Evolutionary conservation across 2,797 vertebrate species (phyloP).

Genomic region (Luscinia megarhynchos): DNA sequence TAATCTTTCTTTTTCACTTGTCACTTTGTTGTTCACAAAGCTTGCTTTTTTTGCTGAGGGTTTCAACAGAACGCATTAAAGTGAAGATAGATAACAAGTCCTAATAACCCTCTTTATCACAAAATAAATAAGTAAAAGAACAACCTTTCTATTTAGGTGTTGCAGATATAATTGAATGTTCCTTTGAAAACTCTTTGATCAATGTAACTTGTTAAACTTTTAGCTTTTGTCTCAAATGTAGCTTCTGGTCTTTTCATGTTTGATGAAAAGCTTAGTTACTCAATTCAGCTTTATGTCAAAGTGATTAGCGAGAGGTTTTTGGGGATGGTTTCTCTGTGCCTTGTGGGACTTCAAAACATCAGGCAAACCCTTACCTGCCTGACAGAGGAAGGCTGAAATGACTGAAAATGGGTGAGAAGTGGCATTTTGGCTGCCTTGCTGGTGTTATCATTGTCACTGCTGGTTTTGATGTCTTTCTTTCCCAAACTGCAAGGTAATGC

Average conservation of each 20-base stretch:
- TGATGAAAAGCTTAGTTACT: slow-evolving; percentile 1
- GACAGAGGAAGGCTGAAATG: background rate
- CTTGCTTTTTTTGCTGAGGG: slow-evolving; percentile 28
- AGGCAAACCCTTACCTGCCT: background rate
- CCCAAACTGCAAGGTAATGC: background rate
- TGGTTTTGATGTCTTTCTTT: background rate
- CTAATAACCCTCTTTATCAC: slow-evolving; percentile 35
- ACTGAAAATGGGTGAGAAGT: background rate
- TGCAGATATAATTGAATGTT: slow-evolving; percentile 49
- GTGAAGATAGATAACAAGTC: slow-evolving; percentile 47
- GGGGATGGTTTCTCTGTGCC: background rate
- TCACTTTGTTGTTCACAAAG: slow-evolving; percentile 65
- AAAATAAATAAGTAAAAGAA: slow-evolving; percentile 51
- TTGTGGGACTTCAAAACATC: background rate
- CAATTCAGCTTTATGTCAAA: background rate
- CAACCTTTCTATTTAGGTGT: slow-evolving; percentile 22
- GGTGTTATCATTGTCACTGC: background rate
- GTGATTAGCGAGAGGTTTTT: background rate
- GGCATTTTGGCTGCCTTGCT: background rate
- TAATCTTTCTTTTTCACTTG: slow-evolving; percentile 69
- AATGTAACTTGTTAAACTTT: slow-evolving; percentile 53
- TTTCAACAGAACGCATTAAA: slow-evolving; percentile 45
- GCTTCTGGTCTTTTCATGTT: slow-evolving; percentile 34
- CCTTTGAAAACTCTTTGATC: slow-evolving; percentile 50
- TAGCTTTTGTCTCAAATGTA: slow-evolving; percentile 57